Base-by-base conservation (phyloP, 2,888 invertebrate genomes). In the Brachycybe producta region DNA sequence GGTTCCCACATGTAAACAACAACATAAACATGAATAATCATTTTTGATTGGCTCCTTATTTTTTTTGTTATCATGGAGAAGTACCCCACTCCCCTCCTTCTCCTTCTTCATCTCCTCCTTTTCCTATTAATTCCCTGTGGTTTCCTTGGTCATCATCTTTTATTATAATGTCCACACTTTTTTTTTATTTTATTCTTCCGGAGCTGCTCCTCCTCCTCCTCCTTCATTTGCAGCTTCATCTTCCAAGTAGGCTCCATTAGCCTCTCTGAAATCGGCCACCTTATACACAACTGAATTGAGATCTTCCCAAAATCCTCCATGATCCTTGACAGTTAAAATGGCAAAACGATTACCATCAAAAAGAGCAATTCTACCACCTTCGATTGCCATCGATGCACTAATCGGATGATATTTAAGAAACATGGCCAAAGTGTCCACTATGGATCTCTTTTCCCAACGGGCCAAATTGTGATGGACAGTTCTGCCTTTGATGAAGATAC, bases 401-500 rank as follows among this genome's bases (percentile, higher is more conserved):
- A 54, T 52, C 5, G 54, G 54, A 26, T 54, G 54, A 34, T 54
- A 54, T 30, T 54, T 54, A 30, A 54, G 50, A 27, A 54, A 54
- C 54, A 54, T 54, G 49, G 54, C 54, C 42, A 54, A 27, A 24
- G 54, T 54, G 52, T 54, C 54, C 23, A 54, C 54, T 30, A 54
- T 54, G 36, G 54, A 54, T 4, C 54, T 23, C 28, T 54, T 54
- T 39, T 54, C 54, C 54, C 54, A 54, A 19, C 54, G 44, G 21
- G 54, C 54, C 46, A 54, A 34, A 30, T 54, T 54, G 54, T 54
- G 54, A 38, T 63, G 67, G 57, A 70, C 69, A 56, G 68, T 73
- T 32, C 62, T 72, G 34, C 70, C 69, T 57, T 62, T 72, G 56
- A 72, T 73, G 71, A 74, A 74, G 61, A 64, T 74, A 30, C 75